These are phyloP conservation scores for Patella ulyssiponensis DNA, from an alignment of 2,888 invertebrate genomes.

Conservation along the genomic window DNA sequence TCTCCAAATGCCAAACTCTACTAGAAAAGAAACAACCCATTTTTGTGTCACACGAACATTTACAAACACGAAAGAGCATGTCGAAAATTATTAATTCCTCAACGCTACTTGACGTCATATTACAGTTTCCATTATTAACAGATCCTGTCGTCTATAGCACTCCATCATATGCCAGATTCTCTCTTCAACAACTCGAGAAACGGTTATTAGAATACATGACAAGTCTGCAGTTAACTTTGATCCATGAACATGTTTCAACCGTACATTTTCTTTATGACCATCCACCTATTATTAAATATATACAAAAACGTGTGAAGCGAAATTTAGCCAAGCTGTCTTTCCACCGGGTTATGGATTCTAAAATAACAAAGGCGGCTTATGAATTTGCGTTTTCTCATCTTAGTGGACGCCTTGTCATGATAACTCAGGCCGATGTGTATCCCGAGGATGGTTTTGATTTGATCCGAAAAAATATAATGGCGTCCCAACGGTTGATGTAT, in stretches of 20 bases:
- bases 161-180: no score
- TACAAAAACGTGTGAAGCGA: not conserved
- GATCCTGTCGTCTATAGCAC: no score
- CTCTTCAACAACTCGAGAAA: no score
- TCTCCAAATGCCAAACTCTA: no score
- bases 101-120: no score
- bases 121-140: no score
- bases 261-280: conserved; percentile 23
- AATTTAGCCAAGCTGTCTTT: no score
- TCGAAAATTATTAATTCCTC: no score
- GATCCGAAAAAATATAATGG: not conserved
- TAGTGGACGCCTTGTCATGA: conserved; percentile 19
- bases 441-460: conserved; percentile 21
- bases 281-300: not conserved
- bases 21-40: no score
- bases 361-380: not conserved
- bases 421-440: conserved; percentile 23
- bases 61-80: no score
- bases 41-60: no score
- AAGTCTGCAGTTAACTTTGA: conserved; percentile 12
- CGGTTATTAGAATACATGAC: conserved; percentile 18
- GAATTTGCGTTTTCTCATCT: conserved; percentile 15
- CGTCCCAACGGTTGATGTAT: conserved; percentile 14
- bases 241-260: conserved; percentile 7
- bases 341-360: no score